These are phyloP conservation scores for Arvicola amphibius DNA, from an alignment of 2,797 vertebrate species.

Conservation along the genomic window DNA sequence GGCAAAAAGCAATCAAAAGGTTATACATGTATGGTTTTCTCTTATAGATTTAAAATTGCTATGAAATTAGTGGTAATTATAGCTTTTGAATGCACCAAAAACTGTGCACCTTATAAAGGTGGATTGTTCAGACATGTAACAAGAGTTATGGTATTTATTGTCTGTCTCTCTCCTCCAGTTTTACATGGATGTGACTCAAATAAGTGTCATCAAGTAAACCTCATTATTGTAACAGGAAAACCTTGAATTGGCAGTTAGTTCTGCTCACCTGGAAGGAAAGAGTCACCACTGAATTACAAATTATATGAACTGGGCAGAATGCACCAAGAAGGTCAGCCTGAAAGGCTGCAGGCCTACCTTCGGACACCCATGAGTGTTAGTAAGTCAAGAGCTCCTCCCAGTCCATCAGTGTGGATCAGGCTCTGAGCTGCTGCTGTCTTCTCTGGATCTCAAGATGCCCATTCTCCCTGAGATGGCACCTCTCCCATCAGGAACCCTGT, in stretches of 20 bases:
- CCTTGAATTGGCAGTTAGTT: not conserved
- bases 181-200: conserved; percentile 28
- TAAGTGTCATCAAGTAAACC: not conserved
- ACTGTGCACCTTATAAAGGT: not conserved
- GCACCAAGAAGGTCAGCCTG: not conserved
- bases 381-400: not conserved
- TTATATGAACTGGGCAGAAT: not conserved
- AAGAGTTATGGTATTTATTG: not conserved
- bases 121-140: not conserved
- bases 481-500: not conserved
- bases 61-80: not conserved
- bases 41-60: not conserved
- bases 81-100: not conserved
- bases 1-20: not conserved
- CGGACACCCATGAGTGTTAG: not conserved
- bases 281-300: not conserved
- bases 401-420: not conserved
- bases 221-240: not conserved
- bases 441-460: not conserved
- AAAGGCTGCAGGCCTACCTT: not conserved
- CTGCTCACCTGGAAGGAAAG: not conserved
- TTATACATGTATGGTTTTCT: not conserved
- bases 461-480: not conserved
- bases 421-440: not conserved
- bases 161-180: not conserved